phyloP scores from a whole-genome alignment of 2,797 vertebrate genomes.

The Morelia viridis region DNA sequence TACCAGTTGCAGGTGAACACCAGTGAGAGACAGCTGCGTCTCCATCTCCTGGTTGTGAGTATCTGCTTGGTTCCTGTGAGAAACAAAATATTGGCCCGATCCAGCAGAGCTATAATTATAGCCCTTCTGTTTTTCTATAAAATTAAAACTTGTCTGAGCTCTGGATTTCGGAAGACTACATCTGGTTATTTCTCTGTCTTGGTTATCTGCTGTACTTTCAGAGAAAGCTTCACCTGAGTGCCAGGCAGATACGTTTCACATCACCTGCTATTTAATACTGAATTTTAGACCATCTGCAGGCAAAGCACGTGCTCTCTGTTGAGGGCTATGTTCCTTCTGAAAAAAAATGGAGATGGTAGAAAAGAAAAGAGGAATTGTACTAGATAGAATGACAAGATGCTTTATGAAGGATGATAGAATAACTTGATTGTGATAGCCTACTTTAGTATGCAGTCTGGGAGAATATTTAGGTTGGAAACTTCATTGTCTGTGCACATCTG shows the following conservation, averaged over 20 bases:
- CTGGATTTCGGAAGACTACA: background rate
- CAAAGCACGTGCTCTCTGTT: background rate
- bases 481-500: background rate
- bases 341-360: background rate
- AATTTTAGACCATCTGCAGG: background rate
- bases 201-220: background rate
- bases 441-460: background rate
- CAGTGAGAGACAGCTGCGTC: background rate
- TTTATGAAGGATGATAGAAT: constrained; percentile 7
- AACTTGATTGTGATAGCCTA: background rate
- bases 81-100: background rate
- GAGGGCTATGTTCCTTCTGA: background rate
- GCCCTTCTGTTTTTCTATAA: background rate
- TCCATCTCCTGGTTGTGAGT: background rate
- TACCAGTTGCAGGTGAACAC: background rate
- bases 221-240: background rate
- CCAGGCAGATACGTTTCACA: background rate
- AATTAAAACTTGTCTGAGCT: background rate
- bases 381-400: background rate
- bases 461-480: background rate
- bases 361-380: background rate
- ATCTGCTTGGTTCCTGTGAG: background rate
- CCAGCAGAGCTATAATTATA: background rate
- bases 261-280: background rate
- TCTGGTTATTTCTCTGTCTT: background rate